phyloP scores from a whole-genome alignment of 2,888 invertebrate species.

The Coelogynopora nodosa region DNA sequence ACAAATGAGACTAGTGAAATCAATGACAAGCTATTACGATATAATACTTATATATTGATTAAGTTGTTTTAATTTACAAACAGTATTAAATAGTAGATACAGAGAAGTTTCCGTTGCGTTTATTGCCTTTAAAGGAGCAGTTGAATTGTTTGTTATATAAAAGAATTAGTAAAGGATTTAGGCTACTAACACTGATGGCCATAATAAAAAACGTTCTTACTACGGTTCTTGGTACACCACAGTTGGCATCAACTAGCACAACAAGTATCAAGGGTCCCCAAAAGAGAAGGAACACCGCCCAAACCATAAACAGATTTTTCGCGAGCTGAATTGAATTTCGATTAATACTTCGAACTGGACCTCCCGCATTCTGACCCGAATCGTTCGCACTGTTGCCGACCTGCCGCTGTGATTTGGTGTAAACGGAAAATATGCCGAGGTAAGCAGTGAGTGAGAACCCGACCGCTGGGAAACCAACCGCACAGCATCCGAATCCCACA shows the following conservation, averaged over 20 bases:
- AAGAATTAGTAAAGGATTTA: slow-evolving; percentile 21
- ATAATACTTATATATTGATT: no score
- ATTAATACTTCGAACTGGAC: not conserved
- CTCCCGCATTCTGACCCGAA: no score
- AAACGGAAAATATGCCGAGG: slow-evolving; percentile 3
- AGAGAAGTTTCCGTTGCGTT: no score
- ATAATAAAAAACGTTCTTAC: not conserved
- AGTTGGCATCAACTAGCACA: not conserved
- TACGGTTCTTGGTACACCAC: not conserved
- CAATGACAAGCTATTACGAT: no score
- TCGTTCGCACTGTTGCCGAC: not conserved
- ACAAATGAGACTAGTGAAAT: no score
- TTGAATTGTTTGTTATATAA: not conserved
- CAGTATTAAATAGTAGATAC: no score
- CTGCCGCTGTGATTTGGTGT: not conserved
- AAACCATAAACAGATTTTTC: not conserved
- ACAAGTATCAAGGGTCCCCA: slow-evolving; percentile 30
- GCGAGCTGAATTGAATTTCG: not conserved
- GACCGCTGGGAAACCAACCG: slow-evolving; percentile 26
- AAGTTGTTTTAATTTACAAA: no score
- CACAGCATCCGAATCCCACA: not conserved
- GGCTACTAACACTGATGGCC: slow-evolving; percentile 14
- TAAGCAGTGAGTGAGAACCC: not conserved
- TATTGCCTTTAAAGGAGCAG: no score
- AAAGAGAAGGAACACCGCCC: not conserved